Conservation (phyloP, 2,888 invertebrate species). For the Willowsia nigromaculata region DNA sequence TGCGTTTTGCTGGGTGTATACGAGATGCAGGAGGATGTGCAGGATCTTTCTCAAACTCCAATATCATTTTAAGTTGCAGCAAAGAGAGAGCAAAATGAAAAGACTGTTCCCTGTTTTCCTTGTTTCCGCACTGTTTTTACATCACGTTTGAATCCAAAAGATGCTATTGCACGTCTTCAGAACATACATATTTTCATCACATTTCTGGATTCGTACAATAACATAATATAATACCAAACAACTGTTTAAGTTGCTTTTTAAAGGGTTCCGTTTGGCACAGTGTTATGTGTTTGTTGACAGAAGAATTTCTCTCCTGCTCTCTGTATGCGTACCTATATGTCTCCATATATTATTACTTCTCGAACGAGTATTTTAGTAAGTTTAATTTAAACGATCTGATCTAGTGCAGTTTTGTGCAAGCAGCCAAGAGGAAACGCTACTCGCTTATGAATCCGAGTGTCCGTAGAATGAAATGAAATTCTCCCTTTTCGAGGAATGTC, state of each 20-base stretch:
- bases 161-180: not conserved
- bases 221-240: not conserved
- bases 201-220: not conserved
- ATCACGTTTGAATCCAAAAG: not conserved
- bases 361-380: too few relatives aligned
- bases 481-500: not conserved
- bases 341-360: too few relatives aligned
- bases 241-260: not conserved
- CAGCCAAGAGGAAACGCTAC: not conserved
- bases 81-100: not conserved
- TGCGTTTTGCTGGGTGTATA: not conserved
- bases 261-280: not conserved
- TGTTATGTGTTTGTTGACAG: constrained; percentile 5
- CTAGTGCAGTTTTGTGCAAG: not conserved
- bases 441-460: not conserved
- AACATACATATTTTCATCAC: not conserved
- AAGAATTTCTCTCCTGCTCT: not conserved
- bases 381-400: constrained; percentile 14
- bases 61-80: not conserved
- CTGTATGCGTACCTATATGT: not conserved
- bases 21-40: not conserved
- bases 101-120: not conserved
- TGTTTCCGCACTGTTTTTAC: not conserved
- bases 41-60: not conserved
- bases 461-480: constrained; percentile 7